Evolutionary conservation across 64 coral and sea anemone species (phyloP).

Genomic region (Actinia tenebrosa): DNA sequence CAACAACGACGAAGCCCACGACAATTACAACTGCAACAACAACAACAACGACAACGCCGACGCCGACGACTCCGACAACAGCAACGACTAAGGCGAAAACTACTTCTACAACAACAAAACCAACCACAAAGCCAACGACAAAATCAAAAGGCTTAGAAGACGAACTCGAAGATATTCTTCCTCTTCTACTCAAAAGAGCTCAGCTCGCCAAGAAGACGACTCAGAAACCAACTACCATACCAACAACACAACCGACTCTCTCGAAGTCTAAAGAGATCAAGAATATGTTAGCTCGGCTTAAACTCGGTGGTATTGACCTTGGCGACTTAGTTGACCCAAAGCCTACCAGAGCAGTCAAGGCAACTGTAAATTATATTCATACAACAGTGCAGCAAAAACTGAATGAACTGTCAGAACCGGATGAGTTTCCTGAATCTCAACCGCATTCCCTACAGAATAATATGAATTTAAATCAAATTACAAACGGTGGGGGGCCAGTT

Average conservation of each 20-base stretch:
- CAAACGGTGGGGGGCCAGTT: background rate
- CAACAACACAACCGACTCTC: slow-evolving; percentile 11
- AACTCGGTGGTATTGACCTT: slow-evolving; percentile 31
- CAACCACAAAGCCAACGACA: slow-evolving; percentile 19
- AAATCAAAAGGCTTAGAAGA: slow-evolving; percentile 28
- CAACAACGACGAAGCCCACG: slow-evolving; percentile 24
- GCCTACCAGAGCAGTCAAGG: background rate
- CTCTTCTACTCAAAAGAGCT: slow-evolving; percentile 40
- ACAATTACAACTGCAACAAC: slow-evolving; percentile 19
- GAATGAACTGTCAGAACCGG: background rate
- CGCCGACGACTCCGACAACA: background rate
- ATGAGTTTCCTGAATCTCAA: background rate
- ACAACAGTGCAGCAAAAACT: slow-evolving; percentile 5
- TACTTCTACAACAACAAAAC: slow-evolving; percentile 25
- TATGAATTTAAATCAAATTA: background rate
- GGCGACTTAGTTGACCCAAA: slow-evolving; percentile 4
- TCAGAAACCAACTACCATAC: slow-evolving; percentile 19
- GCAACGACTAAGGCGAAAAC: slow-evolving; percentile 11
- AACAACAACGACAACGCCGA: slow-evolving; percentile 32
- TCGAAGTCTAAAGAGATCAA: slow-evolving; percentile 30
- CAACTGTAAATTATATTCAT: background rate
- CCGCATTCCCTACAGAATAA: background rate
- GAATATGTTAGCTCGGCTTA: slow-evolving; percentile 31
- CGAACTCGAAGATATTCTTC: slow-evolving; percentile 38
- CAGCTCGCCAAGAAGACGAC: slow-evolving; percentile 16